Percentiles rank a stretch among this genome's conserved stretches.
These are phyloP conservation scores for Sarcophaga variegata DNA, from an alignment of 2,888 invertebrate species.

Conservation along the genomic window DNA sequence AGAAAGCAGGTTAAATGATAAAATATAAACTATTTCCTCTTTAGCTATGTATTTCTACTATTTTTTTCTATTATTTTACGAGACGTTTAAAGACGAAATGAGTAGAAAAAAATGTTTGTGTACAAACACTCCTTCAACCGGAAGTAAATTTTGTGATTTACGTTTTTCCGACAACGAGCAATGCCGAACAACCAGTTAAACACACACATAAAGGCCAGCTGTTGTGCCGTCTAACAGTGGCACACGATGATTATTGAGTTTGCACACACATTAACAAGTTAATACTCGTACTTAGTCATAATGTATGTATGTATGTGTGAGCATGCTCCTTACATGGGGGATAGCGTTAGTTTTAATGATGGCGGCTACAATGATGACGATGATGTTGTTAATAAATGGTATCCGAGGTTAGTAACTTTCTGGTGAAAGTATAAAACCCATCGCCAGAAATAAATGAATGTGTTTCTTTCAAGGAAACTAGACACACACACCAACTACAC, in stretches of 20 bases:
- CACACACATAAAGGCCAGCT: slow-evolving; percentile 47
- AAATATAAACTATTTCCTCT: slow-evolving; percentile 70
- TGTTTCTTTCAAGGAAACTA: background rate
- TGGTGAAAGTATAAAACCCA: slow-evolving; percentile 29
- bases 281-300: background rate
- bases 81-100: slow-evolving; percentile 48
- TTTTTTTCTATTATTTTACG: slow-evolving; percentile 34
- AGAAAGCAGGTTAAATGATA: slow-evolving; percentile 60
- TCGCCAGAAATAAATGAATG: slow-evolving; percentile 4
- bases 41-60: background rate
- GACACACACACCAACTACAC: slow-evolving; percentile 1
- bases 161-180: slow-evolving; percentile 65
- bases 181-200: slow-evolving; percentile 52
- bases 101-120: background rate
- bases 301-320: background rate
- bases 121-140: slow-evolving; percentile 69
- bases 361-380: slow-evolving; percentile 19
- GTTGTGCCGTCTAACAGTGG: slow-evolving; percentile 19
- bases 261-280: slow-evolving; percentile 1
- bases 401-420: slow-evolving; percentile 69
- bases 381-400: slow-evolving; percentile 66
- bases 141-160: slow-evolving; percentile 71
- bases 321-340: background rate
- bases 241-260: background rate
- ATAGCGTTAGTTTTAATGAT: background rate